Base-by-base conservation (phyloP, 1,140 invertebrate species). In the Arctopsyche grandis region DNA sequence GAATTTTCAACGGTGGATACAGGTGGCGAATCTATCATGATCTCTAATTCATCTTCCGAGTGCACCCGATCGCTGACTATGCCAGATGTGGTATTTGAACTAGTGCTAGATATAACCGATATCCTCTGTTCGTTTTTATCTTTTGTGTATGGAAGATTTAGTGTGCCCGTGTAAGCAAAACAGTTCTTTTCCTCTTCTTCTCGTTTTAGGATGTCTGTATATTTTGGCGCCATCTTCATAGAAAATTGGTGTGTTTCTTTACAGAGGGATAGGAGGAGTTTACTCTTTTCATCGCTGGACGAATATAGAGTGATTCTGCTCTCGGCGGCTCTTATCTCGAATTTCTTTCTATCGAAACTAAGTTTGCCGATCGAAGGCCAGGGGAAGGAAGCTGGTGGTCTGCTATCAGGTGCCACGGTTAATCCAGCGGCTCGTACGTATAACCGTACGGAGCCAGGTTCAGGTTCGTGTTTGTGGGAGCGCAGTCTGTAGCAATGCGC, bases 311-410 rank as follows among this genome's bases (percentile, higher is more conserved):
- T 95, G 80, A 97, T 92, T 85, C 97, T 96, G 81, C 94, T 93
- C 83, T 95, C 95, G 29, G 94, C 92, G 1, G 95, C 95, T 60
- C 95, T 91, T 82, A 99, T 97, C 89, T 98, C 96, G 88, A 98
- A 98, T 86, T 98, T 98, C 88, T 98, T 98, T 84, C 96, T 93
- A 92, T 98, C 97, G 87, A 98, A 98, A 85, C 95, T 96, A 9
- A 98, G 89, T 88, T 97, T 98, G 66, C 93, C 95, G 77, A 98
- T 98, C 83, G 95, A 95, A 84, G 95, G 94, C 97, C 97, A 98
- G 38, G 96, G 91, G 85, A 98, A 98, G 75, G 92, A 93, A 44
- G 92, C 91, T 0, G 91, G 88, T 21, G 90, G 90, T 79, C 92
- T 91, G 83, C 92, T 90, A 80, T 93, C 91, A 4, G 91, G 90